Conservation (phyloP, 1,140 invertebrate genomes). For the Anoplophora glabripennis region DNA sequence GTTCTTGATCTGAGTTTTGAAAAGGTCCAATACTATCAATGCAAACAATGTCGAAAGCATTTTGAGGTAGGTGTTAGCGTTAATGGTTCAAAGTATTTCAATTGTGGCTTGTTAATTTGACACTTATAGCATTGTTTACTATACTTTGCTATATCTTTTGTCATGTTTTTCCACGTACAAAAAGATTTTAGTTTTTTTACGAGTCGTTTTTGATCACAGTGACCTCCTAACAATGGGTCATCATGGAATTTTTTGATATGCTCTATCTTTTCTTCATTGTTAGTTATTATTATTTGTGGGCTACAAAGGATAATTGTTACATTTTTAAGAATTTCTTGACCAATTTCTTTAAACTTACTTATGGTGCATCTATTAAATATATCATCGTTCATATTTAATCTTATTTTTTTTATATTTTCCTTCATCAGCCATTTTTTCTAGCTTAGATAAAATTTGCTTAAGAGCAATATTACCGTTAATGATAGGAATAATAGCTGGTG, state of each 20-base stretch:
- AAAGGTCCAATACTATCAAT: constrained; percentile 2
- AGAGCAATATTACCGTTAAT: neutral
- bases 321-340: neutral
- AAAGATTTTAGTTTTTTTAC: constrained; percentile 3
- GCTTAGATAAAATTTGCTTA: neutral
- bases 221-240: too few species aligned
- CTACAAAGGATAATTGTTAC: neutral
- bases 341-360: constrained; percentile 3
- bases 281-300: too few species aligned
- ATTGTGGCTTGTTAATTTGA: constrained; percentile 13
- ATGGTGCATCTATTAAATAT: constrained; percentile 4
- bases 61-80: constrained; percentile 7
- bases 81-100: neutral
- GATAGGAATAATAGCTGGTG: neutral
- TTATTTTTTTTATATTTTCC: neutral
- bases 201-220: constrained; percentile 11
- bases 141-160: constrained; percentile 4
- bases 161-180: constrained; percentile 10
- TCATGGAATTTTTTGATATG: too few species aligned
- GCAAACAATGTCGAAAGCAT: constrained; percentile 12
- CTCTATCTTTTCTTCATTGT: too few species aligned
- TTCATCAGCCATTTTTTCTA: neutral
- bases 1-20: neutral
- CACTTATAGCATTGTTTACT: constrained; percentile 4
- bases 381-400: neutral